Percentiles rank a stretch among this genome's conserved stretches.
Evolutionary conservation across 1,140 invertebrate genomes (phyloP).

Genomic region (Diorhabda elongata): DNA sequence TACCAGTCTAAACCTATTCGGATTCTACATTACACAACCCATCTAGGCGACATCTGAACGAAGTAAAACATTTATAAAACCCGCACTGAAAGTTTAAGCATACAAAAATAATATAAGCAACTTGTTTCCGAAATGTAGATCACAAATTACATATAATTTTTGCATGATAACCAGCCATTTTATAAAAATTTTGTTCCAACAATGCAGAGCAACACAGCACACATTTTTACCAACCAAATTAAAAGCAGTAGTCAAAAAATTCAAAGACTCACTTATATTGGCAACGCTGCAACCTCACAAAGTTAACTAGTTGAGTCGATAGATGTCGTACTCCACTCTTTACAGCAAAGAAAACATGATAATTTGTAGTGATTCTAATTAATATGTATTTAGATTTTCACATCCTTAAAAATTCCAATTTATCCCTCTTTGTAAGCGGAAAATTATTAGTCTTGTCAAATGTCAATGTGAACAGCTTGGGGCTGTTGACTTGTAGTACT

Average conservation of each 20-base stretch:
- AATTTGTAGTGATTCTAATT: no score
- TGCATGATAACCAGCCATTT: conserved; percentile 32
- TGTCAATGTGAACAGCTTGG: no score
- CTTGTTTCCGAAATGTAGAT: conserved; percentile 7
- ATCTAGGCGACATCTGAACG: conserved; percentile 17
- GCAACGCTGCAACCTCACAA: not conserved
- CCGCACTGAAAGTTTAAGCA: conserved; percentile 2
- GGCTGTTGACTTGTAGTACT: no score
- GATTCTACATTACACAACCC: conserved; percentile 29
- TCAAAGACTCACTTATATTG: not conserved
- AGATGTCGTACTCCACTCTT: no score
- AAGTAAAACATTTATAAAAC: conserved; percentile 12
- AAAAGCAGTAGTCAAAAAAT: not conserved
- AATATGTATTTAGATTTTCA: no score
- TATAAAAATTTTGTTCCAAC: conserved; percentile 35
- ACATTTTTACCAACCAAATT: conserved; percentile 5
- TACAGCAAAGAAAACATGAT: no score
- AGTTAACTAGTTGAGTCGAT: no score
- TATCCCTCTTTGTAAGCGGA: no score
- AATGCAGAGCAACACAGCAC: conserved; percentile 26
- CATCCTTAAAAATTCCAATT: no score
- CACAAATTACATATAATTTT: conserved; percentile 17
- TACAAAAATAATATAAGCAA: not conserved
- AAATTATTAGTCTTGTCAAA: no score
- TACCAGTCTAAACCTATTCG: conserved; percentile 17